Evolutionary conservation across 2,888 invertebrate species (phyloP), one percentile per base, ranked within the genome.

Genomic region (Proisotoma minuta): DNA sequence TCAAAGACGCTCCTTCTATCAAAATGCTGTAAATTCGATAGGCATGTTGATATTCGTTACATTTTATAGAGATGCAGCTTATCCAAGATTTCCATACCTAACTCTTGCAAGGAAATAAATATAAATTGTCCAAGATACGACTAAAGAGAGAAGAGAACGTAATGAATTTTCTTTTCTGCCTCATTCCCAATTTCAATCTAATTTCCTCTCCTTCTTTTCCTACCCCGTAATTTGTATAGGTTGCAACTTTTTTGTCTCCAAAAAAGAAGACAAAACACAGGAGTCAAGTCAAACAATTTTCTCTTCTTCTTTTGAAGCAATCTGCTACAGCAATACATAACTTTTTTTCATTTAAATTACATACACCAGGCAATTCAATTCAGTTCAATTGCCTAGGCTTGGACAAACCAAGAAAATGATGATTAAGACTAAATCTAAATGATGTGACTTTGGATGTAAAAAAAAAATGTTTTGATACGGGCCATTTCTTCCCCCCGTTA

Each of bases 401-500:
- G 20, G 43, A 43, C 15, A 34, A 43, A 43, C 20, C 15, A 43
- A 43, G 43, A 15, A 43, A 12, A 18, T 43, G 43, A 15, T 5
- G 43, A 43, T 4, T 34, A n/a, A 43, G 18, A 43, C 4, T 20
- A 43, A 20, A 18, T 43, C 43, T 43, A 43, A 43, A 43, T 43
- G 5, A 15, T 5, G 43, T 12, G 43, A n/a, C n/a, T n/a, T n/a
- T n/a, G 5, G 43, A 56, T 22, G 28, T 52, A 10, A 54, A 47
- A 56, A 69, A 68, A 65, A 71, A 69, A 64, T 70, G 57, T 39
- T 63, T 65, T 69, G 70, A 66, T 70, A 73, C 70, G 73, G 71
- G 70, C 71, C 73, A 73, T 73, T 73, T 70, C 71, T 70, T 73
- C 69, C 63, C 63, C 67, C 65, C 69, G 72, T 73, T 71, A 73